Base-by-base conservation (phyloP, 2,888 invertebrate genomes). In the Eristalinus aeneus region DNA sequence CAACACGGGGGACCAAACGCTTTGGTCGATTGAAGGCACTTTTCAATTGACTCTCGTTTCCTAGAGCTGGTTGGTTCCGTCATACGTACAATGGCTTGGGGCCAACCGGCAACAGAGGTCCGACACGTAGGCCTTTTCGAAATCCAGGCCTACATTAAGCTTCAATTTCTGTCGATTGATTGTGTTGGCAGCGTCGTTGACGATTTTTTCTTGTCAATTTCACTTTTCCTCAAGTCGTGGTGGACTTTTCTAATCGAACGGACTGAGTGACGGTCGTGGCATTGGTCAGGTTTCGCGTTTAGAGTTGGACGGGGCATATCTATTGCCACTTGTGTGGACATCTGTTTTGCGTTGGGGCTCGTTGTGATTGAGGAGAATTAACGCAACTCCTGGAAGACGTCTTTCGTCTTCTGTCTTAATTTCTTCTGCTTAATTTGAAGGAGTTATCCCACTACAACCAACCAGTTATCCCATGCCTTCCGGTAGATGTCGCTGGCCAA, bases 211-310 rank as follows among this genome's bases (percentile, higher is more conserved):
- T 23, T 36, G 46, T 46, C 22, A 74, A 31, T 76, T 76, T 76
- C 76, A 76, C 76, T 76, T 76, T 76, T 58, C 22, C 12, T n/a
- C 60, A 27, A 27, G 12, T 54, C 31, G 61, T 36, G 5, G 16
- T 53, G 32, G n/a, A 32, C 0, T 31, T n/a, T 32, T 36, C 36
- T 11, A 53, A 56, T 36, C 1, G n/a, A 2, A 27, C 9, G 23
- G 6, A 73, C 23, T 10, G 3, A 36, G 16, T 27, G 16, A 56
- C 73, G 36, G 39, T 23, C 27, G 9, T 22, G n/a, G 11, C 2
- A 54, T 10, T 8, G 12, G 22, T 64, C 64, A 23, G 54, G 36
- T 73, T 36, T 27, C 4, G 39, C n/a, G n/a, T n/a, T 39, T 39
- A 39, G 12, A 39, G 39, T 20, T 46, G 46, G 16, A 16, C 16